These are phyloP conservation scores for Oryctes rhinoceros DNA, from an alignment of 1,140 invertebrate species.

Conservation along the genomic window DNA sequence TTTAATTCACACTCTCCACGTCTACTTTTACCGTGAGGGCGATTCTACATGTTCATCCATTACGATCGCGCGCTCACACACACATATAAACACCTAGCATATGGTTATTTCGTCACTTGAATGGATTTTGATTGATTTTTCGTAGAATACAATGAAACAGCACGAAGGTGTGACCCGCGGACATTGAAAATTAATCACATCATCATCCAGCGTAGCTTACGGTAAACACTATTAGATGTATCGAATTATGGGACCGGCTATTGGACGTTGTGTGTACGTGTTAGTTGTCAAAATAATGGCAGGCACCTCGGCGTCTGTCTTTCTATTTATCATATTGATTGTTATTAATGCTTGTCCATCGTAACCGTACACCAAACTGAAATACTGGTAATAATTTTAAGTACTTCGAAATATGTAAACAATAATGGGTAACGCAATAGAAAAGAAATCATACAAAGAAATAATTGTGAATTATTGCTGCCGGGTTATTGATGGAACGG, in stretches of 20 bases:
- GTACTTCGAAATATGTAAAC: background rate
- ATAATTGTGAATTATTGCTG: background rate
- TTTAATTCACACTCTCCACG: background rate
- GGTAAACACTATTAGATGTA: constrained; percentile 5
- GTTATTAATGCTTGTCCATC: background rate
- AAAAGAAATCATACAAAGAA: background rate
- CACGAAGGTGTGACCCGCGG: background rate
- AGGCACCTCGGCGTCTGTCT: background rate
- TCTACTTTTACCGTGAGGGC: background rate
- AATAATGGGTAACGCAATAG: background rate
- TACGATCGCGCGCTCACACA: background rate
- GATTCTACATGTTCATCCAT: background rate
- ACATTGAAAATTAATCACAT: background rate
- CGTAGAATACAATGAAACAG: constrained; percentile 11
- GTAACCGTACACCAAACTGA: background rate
- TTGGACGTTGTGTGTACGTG: background rate
- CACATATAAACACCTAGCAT: background rate
- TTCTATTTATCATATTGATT: constrained; percentile 20
- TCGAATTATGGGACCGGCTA: constrained; percentile 6
- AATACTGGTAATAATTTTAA: background rate
- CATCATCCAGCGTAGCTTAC: background rate
- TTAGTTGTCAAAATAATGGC: constrained; percentile 12
- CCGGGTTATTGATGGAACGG: background rate
- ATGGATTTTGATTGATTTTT: constrained; percentile 1
- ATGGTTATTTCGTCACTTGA: background rate